Evolutionary conservation across 2,797 vertebrate species (phyloP).

Genomic region (Eulemur albifrons): DNA sequence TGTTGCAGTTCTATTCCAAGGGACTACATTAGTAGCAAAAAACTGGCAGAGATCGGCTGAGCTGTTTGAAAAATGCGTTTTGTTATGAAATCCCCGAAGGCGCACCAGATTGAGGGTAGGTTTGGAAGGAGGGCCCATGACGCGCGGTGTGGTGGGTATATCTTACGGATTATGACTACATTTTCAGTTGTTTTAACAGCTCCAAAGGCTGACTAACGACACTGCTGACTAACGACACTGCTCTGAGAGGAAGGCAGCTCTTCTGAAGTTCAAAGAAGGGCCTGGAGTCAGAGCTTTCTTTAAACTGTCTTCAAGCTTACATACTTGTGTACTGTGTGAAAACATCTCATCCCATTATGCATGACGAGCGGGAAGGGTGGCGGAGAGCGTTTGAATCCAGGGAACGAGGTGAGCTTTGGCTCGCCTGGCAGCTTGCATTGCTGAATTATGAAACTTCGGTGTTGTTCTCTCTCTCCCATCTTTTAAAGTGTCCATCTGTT

Average conservation of each 20-base stretch:
- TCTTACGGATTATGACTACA: neutral
- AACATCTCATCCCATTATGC: neutral
- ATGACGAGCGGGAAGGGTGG: accelerated
- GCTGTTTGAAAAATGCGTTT: neutral
- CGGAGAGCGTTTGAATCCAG: neutral
- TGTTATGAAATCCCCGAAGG: accelerated
- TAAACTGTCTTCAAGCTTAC: neutral
- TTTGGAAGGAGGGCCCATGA: neutral
- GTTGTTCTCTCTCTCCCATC: neutral
- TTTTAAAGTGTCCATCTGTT: conserved; percentile 34
- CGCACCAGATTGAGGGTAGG: accelerated
- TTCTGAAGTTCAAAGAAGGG: neutral
- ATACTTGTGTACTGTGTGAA: neutral
- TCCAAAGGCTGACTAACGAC: neutral
- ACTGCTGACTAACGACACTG: neutral
- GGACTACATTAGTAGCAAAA: accelerated
- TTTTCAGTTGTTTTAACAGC: neutral
- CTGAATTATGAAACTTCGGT: neutral
- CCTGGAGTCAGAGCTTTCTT: neutral
- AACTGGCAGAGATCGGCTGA: neutral
- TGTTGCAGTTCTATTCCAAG: neutral
- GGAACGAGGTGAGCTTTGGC: neutral
- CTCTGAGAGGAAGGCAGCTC: neutral
- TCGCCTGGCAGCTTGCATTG: neutral
- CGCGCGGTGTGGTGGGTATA: accelerated